Evolutionary conservation across 2,113 vertebrate species (phyloP), one percentile per base, ranked within the genome.

Genomic region (Scomber colias): DNA sequence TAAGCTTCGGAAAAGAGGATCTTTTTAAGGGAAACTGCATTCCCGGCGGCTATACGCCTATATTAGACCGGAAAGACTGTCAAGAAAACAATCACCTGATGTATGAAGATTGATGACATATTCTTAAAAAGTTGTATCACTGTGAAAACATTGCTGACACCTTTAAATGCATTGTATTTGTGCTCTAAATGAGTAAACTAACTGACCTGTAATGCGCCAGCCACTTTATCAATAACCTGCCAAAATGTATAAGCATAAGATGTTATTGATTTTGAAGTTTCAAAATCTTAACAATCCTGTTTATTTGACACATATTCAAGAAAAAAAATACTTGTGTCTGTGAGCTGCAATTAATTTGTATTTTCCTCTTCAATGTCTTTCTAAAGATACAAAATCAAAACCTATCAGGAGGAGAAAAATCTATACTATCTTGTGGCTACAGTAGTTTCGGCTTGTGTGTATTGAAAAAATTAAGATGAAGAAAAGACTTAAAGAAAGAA

Each of bases 11-110:
- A 62, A 85, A 66, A 82, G 70, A 79, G 54, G 56, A 75, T 85
- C 35, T 86, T 87, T 85, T 88, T 56, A 60, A 49, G 15, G 71
- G 77, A 90, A 86, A 92, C 83, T 88, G 71, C 73, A 88, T 82
- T 81, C 59, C 62, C 10, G 19, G 55, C 55, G 60, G 44, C 17
- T 65, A 61, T 57, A 61, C 53, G 67, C 77, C 31, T 59, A 75
- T 50, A 77, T 61, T 48, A 83, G 45, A 21, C 19, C 69, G 71
- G 54, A 68, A 75, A 79, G 78, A 77, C 63, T 83, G 78, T 79
- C 88, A 83, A 59, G 67, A 69, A 83, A 73, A 89, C 80, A 87
- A 83, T 49, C 45, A 65, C 21, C 30, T 17, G 46, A 30, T 11
- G 56, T 49, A 79, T 71, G 40, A 87, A 79, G 78, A 89, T 60